phyloP scores from a whole-genome alignment of 2,113 vertebrate genomes.

The Chinchilla lanigera region DNA sequence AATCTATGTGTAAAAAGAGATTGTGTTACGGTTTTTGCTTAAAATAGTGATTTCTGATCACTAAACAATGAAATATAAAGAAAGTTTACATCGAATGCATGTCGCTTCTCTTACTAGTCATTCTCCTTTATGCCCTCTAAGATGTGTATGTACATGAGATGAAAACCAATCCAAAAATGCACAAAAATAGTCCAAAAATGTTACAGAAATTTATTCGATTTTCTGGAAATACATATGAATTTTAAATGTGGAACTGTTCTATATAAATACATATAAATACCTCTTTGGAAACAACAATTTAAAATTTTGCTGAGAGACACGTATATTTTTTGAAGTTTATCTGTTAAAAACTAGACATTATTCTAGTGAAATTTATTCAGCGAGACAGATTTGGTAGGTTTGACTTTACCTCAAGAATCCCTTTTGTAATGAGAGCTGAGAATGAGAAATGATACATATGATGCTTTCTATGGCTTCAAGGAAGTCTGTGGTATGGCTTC shows the following conservation, averaged over 20 bases:
- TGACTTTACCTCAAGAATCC: neutral
- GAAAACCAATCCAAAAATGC: neutral
- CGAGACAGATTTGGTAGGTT: neutral
- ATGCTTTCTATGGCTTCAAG: neutral
- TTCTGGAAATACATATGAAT: slow-evolving; percentile 7
- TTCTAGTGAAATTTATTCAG: neutral
- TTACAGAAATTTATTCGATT: neutral
- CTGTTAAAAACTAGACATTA: neutral
- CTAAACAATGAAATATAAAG: neutral
- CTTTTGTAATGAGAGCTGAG: neutral
- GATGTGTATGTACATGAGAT: neutral
- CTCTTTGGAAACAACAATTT: neutral
- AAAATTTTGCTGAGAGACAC: neutral
- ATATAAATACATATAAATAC: neutral
- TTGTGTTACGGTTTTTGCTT: neutral
- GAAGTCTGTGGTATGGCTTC: neutral
- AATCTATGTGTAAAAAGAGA: neutral
- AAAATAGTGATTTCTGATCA: neutral
- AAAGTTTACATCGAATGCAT: neutral
- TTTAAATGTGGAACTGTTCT: neutral
- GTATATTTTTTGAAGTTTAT: neutral
- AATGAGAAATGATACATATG: neutral
- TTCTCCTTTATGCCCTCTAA: neutral
- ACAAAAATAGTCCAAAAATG: neutral
- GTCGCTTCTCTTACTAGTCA: neutral